A percentile compares a stretch with the other conserved stretches of the same genome.
These are phyloP conservation scores for Diadema setosum DNA, from an alignment of 35 echinoderm and acorn worm genomes.

Conservation along the genomic window DNA sequence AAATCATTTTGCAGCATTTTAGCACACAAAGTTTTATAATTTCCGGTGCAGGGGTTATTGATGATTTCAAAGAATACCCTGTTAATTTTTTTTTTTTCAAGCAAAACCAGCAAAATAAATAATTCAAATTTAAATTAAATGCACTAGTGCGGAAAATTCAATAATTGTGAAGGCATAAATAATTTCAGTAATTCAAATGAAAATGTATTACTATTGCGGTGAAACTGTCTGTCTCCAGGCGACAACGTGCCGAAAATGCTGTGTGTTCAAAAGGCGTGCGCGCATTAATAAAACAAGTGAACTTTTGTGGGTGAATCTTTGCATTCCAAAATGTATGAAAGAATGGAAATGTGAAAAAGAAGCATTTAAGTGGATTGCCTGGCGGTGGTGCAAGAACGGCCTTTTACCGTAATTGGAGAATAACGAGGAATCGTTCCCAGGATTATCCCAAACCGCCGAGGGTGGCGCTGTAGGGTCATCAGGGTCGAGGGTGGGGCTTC, in stretches of 20 bases:
- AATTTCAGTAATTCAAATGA: background rate
- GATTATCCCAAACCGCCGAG: background rate
- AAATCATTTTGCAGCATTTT: too few species aligned
- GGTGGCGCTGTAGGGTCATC: background rate
- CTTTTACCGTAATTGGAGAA: constrained; percentile 3
- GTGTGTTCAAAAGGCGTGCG: background rate
- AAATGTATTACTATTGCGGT: background rate
- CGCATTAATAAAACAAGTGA: background rate
- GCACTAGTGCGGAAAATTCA: too few species aligned
- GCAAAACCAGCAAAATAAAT: too few species aligned
- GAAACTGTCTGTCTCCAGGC: background rate
- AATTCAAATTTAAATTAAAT: too few species aligned
- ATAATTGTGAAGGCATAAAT: too few species aligned
- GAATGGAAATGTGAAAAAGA: background rate
- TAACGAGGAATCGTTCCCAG: background rate
- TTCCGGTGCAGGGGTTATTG: too few species aligned
- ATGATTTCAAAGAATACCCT: too few species aligned
- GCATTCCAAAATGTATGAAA: background rate
- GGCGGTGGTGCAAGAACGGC: background rate
- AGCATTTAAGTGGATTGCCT: background rate
- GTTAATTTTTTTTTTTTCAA: too few species aligned
- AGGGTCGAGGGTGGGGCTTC: background rate
- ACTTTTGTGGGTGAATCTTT: background rate
- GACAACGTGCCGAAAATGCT: background rate
- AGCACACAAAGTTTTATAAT: too few species aligned